Base-by-base conservation (phyloP, 2,113 vertebrate species). In the Clarias magur region DNA sequence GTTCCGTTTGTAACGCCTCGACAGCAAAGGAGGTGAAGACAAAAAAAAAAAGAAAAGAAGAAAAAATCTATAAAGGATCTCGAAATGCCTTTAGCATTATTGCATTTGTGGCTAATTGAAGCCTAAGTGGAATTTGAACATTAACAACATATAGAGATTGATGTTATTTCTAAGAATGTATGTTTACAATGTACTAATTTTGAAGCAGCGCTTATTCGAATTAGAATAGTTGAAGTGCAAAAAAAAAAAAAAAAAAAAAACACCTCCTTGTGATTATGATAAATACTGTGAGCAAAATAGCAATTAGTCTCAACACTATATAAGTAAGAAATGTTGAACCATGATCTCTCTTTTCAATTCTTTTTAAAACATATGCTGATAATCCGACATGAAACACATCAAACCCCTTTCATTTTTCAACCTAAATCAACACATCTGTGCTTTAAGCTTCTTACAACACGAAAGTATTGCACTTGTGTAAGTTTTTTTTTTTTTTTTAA, bases 381-480 rank as follows among this genome's bases (percentile, higher is more conserved):
- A 86, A 92, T 93, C 92, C 92, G 91, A 90, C 91, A 93, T 91
- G 89, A 93, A 93, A 93, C 91, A 93, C 91, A 94, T 89, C 86
- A 83, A 91, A 93, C 57, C 82, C 91, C 91, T 92, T 94, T 94
- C 93, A 92, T 95, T 93, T 94, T 92, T 89, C 88, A 90, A 92
- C 89, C 91, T 92, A 91, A 92, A 93, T 90, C 91, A 92, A 94
- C 94, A 93, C 93, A 93, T 92, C 93, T 93, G 88, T 94, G 91
- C 94, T 95, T 93, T 95, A 95, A 95, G 94, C 94, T 92, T 94
- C 95, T 95, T 95, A 94, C 94, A 93, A 92, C 92, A 92, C 92
- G 89, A 93, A 95, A 92, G 93, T 94, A 93, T 94, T 92, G 89
- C 91, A 93, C 94, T 94, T 94, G 82, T 85, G 90, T 88, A 90